phyloP scores from a whole-genome alignment of 2,113 vertebrate species.

The Nestor notabilis region DNA sequence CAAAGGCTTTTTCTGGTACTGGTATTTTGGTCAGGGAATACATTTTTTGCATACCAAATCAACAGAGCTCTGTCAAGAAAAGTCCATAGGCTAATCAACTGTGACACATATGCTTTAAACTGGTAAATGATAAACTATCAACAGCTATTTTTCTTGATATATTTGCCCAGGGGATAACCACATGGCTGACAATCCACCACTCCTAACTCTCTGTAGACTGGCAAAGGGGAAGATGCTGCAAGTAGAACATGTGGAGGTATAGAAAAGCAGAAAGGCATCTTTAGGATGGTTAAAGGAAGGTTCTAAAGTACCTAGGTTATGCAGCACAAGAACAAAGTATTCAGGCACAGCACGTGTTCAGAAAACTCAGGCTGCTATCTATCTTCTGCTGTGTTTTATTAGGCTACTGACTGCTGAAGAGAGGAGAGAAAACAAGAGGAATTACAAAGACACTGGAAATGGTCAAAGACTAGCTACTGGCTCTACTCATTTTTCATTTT shows the following conservation, averaged over 20 bases:
- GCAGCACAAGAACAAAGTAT: neutral
- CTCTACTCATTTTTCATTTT: slow-evolving; percentile 12
- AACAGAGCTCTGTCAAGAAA: neutral
- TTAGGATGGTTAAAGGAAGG: neutral
- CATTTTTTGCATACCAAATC: neutral
- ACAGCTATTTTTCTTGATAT: neutral
- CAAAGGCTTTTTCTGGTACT: neutral
- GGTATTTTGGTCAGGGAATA: neutral
- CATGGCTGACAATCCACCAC: neutral
- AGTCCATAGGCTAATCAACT: neutral
- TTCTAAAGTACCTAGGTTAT: neutral
- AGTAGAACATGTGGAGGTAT: neutral
- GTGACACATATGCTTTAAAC: neutral
- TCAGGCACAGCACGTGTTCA: neutral
- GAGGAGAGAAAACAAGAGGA: neutral
- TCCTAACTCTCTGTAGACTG: neutral
- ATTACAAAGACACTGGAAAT: neutral
- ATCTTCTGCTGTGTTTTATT: neutral
- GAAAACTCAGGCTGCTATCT: neutral
- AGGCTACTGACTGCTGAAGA: neutral
- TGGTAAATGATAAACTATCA: neutral
- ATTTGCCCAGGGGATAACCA: neutral
- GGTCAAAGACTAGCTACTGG: neutral
- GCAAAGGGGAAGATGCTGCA: neutral
- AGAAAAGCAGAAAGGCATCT: neutral